Evolutionary conservation across 2,888 invertebrate species (phyloP), one percentile per base, ranked within the genome.

Genomic region (Agrotis clavis): DNA sequence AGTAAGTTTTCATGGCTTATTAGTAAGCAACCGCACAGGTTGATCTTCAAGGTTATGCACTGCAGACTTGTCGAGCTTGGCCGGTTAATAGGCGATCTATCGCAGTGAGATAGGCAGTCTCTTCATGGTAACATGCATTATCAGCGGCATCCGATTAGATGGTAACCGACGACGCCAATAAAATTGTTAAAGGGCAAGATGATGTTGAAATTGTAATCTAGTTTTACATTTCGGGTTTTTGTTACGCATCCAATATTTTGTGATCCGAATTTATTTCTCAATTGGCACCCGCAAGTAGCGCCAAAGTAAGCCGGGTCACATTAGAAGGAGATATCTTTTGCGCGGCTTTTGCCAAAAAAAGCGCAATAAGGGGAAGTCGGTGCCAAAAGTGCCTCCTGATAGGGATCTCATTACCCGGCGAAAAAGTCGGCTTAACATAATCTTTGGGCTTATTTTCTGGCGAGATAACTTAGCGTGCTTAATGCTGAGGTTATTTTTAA

Each of bases 381-480:
- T 74, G 79, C 79, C 79, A 80, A 69, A 61, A 79, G 68, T 79
- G 69, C 65, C 41, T 59, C 47, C 57, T 79, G 83, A 80, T 80
- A 80, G 74, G 61, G 66, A 80, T 80, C 83, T 80, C 79, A 83
- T 80, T 80, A 80, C 74, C 66, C 66, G 19, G 54, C 54, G 59
- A 83, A 74, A 79, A 79, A 83, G 66, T 74, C 74, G 60, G 83
- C 83, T 69, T 69, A 63, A 73, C 74, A 67, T 80, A 67, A 80
- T 80, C 83, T 79, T 56, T 45, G 19, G 56, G 68, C 59, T 80
- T 83, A 80, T 79, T 73, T 41, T 45, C 68, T 66, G 60, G 63
- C 63, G 63, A 80, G 83, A 83, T 74, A 74, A 74, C 50, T 50
- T 48, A 30, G 35, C 48, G 25, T 64, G 69, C 56, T 79, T 66